Evolutionary conservation across 2,113 vertebrate species (phyloP), one percentile per base, ranked within the genome.

Genomic region (Indri indri): DNA sequence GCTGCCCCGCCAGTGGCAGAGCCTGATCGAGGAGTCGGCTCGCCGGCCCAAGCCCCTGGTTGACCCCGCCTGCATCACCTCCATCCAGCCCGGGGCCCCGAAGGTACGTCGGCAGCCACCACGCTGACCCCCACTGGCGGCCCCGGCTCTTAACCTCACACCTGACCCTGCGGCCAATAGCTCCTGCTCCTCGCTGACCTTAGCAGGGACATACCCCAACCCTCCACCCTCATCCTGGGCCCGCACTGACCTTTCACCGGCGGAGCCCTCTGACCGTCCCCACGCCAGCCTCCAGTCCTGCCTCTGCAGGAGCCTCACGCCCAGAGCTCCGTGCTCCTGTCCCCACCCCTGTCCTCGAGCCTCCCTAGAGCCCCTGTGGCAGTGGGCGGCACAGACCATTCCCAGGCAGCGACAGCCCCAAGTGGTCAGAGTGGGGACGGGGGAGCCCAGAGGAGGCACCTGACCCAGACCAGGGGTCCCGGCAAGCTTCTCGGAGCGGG

Each of bases 1-100:
- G 22, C 98, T 99, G 97, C 99, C 99, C 0, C 98, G 99, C 11
- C 99, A 99, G 98, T 99, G 99, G 99, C 99, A 99, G 98, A 99
- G 99, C 17, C 99, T 99, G 68, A 99, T 99, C 27, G 99, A 99
- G 97, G 99, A 99, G 98, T 99, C 99, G 0, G 99, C 99, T 66
- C 99, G 99, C 90, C 97, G 99, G 96, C 99, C 99, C 93, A 99
- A 99, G 65, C 99, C 99, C 0, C 99, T 99, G 34, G 98, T 99
- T 23, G 99, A 99, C 20, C 99, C 98, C 0, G 99, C 98, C 1
- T 99, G 99, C 97, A 99, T 99, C 97, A 99, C 99, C 1, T 98
- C 99, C 42, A 99, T 99, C 90, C 99, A 99, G 87, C 97, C 97
- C 0, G 98, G 98, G 17, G 99, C 99, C 0, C 99, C 99, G 68